Percentiles rank a stretch among this genome's conserved stretches.
These are phyloP conservation scores for Lamproptera curius DNA, from an alignment of 2,888 invertebrate species.

Conservation along the genomic window DNA sequence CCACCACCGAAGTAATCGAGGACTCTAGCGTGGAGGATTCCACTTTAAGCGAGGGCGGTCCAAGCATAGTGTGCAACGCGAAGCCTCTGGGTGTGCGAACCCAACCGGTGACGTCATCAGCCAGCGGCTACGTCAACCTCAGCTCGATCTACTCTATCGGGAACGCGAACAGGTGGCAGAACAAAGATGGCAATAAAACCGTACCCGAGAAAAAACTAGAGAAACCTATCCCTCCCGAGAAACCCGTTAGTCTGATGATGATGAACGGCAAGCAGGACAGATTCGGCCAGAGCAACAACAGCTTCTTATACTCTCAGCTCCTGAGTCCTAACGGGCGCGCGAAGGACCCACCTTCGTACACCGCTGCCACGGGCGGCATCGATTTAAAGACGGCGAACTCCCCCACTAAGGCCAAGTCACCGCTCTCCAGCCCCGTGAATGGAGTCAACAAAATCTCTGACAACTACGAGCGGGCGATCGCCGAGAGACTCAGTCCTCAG, in stretches of 20 bases:
- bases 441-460: slow-evolving; percentile 71
- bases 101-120: slow-evolving; percentile 30
- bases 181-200: slow-evolving; percentile 44
- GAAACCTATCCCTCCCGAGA: slow-evolving; percentile 69
- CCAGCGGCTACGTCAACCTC: slow-evolving; percentile 61
- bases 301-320: slow-evolving; percentile 68
- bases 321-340: slow-evolving; percentile 51
- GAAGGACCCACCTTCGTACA: slow-evolving; percentile 65
- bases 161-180: slow-evolving; percentile 46
- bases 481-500: slow-evolving; percentile 63
- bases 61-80: slow-evolving; percentile 29
- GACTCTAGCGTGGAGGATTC: slow-evolving; percentile 70
- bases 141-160: slow-evolving; percentile 70
- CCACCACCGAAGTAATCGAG: slow-evolving; percentile 67
- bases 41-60: slow-evolving; percentile 54
- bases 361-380: slow-evolving; percentile 52
- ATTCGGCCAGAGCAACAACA: slow-evolving; percentile 62
- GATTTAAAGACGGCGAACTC: slow-evolving; percentile 46
- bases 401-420: slow-evolving; percentile 43
- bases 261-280: slow-evolving; percentile 69
- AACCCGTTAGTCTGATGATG: slow-evolving; percentile 71
- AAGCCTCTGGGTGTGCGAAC: slow-evolving; percentile 29
- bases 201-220: slow-evolving; percentile 56
- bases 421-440: slow-evolving; percentile 58
- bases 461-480: slow-evolving; percentile 68